These are phyloP conservation scores for Synanthedon vespiformis DNA, from an alignment of 2,888 invertebrate species.

Conservation along the genomic window DNA sequence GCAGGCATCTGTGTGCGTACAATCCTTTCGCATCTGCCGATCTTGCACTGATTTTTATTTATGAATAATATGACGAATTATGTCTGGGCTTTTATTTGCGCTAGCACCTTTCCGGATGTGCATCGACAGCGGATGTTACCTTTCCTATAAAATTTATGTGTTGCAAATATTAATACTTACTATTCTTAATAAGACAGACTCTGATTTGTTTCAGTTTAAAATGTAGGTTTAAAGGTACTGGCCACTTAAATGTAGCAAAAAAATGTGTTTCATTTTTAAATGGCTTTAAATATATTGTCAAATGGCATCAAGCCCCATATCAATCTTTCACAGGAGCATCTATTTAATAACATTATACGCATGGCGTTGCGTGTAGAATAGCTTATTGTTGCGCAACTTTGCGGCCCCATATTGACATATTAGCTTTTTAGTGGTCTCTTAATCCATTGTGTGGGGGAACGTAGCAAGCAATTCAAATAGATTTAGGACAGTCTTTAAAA, in stretches of 20 bases:
- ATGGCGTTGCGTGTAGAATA: constrained; percentile 39
- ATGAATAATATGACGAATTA: constrained; percentile 70
- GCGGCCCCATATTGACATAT: constrained; percentile 48
- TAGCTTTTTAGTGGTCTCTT: constrained; percentile 45
- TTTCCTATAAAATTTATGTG: constrained; percentile 29
- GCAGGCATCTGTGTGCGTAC: constrained; percentile 54
- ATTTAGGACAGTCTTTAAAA: not conserved
- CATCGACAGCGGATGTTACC: constrained; percentile 51
- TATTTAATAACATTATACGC: constrained; percentile 58
- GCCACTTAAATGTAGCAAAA: not conserved
- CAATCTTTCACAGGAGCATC: constrained; percentile 51
- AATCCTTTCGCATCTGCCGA: constrained; percentile 66
- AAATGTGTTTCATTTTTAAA: not conserved
- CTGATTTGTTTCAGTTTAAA: not conserved
- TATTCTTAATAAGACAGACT: too few relatives aligned
- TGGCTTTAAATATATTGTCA: not conserved
- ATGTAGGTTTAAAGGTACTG: not conserved
- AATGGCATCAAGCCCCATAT: constrained; percentile 29
- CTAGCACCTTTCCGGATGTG: constrained; percentile 66
- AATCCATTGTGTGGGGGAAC: constrained; percentile 21
- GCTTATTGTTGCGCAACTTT: constrained; percentile 50
- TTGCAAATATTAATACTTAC: constrained; percentile 16
- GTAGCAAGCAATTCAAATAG: not conserved
- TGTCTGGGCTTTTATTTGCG: constrained; percentile 51
- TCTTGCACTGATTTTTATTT: constrained; percentile 66